Conservation (phyloP, 2,113 vertebrate genomes). For the Toxostoma redivivum region DNA sequence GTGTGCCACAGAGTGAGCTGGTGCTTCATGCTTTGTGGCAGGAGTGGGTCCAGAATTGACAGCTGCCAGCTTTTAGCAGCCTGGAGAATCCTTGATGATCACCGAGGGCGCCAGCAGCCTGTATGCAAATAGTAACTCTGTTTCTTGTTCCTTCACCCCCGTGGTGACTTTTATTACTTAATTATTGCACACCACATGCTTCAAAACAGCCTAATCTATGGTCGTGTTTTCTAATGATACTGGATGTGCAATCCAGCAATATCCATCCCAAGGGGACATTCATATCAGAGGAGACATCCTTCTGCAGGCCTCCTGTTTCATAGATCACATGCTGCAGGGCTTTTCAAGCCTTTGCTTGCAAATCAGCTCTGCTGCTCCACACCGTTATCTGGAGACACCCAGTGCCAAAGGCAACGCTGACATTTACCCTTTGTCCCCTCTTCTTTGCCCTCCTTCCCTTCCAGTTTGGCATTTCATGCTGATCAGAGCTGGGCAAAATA, state of each 20-base stretch:
- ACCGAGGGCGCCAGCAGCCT: background rate
- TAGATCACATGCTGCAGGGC: slow-evolving; percentile 39
- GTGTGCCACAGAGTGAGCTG: background rate
- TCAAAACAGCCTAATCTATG: slow-evolving; percentile 76
- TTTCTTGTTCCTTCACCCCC: slow-evolving; percentile 72
- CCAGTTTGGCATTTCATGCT: background rate
- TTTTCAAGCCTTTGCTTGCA: slow-evolving; percentile 32
- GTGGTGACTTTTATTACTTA: slow-evolving; percentile 95
- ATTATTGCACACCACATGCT: slow-evolving; percentile 91
- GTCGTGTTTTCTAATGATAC: slow-evolving; percentile 71
- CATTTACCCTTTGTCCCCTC: background rate
- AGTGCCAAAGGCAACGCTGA: background rate
- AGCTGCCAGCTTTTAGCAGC: background rate
- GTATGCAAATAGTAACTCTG: slow-evolving; percentile 71
- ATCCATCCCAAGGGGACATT: slow-evolving; percentile 66
- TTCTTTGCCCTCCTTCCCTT: background rate
- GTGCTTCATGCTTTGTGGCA: background rate
- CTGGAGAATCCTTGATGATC: background rate
- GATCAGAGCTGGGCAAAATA: background rate
- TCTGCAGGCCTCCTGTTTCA: slow-evolving; percentile 25
- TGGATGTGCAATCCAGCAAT: slow-evolving; percentile 46
- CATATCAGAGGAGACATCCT: slow-evolving; percentile 44
- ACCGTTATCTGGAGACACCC: background rate
- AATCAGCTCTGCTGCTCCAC: background rate
- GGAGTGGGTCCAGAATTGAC: background rate